phyloP scores from a whole-genome alignment of 2,113 vertebrate species.

The Lethenteron camtschaticum region DNA sequence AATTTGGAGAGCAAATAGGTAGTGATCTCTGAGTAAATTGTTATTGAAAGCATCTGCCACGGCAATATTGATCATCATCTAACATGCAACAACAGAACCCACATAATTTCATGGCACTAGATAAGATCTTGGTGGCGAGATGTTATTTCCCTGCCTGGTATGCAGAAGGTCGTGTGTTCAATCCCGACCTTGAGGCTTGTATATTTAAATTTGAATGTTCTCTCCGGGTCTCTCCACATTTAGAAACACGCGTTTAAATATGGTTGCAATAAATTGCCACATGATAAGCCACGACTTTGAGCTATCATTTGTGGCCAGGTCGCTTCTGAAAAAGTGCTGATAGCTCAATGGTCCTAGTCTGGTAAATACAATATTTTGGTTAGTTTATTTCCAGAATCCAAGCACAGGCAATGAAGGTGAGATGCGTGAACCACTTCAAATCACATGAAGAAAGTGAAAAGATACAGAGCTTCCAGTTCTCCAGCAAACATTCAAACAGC shows the following conservation, averaged over 20 bases:
- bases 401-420: not conserved
- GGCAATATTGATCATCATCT: no score
- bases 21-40: not conserved
- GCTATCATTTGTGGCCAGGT: not conserved
- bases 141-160: no score
- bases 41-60: no score
- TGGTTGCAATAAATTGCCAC: no score
- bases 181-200: no score
- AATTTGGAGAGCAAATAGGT: not conserved
- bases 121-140: no score
- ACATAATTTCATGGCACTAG: no score
- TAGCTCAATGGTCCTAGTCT: not conserved
- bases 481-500: not conserved
- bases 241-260: no score
- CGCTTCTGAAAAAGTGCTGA: not conserved
- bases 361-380: not conserved
- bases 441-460: not conserved
- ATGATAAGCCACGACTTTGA: not conserved
- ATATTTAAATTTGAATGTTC: no score
- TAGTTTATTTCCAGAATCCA: not conserved
- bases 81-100: no score
- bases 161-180: no score
- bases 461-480: not conserved
- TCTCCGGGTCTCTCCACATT: no score
- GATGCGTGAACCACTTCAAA: not conserved